These are phyloP conservation scores for Anarrhichthys ocellatus DNA, from an alignment of 2,113 vertebrate genomes.

Conservation along the genomic window DNA sequence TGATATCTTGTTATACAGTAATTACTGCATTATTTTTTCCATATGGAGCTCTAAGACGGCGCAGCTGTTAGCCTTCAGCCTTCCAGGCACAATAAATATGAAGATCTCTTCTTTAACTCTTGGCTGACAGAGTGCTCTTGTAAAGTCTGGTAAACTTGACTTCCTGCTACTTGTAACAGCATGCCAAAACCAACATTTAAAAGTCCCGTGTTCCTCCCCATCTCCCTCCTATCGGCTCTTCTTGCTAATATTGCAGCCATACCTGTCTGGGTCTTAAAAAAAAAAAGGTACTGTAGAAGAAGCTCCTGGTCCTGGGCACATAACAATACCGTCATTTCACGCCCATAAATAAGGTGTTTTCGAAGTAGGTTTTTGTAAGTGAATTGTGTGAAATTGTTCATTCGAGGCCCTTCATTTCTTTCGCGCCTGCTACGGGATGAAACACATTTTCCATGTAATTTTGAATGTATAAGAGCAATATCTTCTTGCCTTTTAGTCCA, in stretches of 20 bases:
- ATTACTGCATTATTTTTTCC: background rate
- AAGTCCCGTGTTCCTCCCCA: background rate
- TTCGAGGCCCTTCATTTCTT: background rate
- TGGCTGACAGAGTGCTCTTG: no score
- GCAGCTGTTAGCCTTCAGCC: background rate
- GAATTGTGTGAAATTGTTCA: background rate
- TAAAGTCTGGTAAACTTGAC: background rate
- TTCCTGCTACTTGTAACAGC: background rate
- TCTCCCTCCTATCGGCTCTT: background rate
- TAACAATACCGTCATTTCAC: background rate
- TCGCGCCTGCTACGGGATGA: background rate
- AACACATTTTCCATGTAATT: constrained; percentile 12
- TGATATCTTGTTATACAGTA: background rate
- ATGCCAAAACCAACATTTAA: background rate
- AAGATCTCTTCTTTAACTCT: background rate
- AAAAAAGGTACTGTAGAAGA: background rate
- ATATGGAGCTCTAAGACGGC: background rate
- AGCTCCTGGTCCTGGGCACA: background rate
- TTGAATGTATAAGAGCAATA: constrained; percentile 8
- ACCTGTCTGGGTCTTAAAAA: background rate
- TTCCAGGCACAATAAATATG: background rate
- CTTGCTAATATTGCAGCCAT: background rate
- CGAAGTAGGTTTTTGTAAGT: background rate
- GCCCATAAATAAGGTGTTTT: background rate
- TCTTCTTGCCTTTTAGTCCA: constrained; percentile 17